Evolutionary conservation across 2,797 vertebrate genomes (phyloP), one percentile per base, ranked within the genome.

Genomic region (Apogon hyalosoma): DNA sequence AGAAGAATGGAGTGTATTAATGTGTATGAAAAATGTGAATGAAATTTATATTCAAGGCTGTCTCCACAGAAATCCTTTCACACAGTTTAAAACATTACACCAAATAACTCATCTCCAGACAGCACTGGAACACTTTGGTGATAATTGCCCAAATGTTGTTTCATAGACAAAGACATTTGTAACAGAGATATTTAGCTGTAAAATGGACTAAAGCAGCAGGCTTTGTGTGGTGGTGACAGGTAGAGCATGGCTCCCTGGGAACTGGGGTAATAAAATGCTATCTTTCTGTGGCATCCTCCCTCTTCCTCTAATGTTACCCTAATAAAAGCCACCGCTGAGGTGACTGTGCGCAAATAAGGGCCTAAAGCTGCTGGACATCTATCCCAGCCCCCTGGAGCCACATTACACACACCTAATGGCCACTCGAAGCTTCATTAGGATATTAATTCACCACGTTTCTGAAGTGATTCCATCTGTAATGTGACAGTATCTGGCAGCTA

Each of bases 391-490:
- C 96, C 96, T 92, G 94, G 96, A 96, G 96, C 94, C 94, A 95
- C 95, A 97, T 98, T 97, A 97, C 95, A 93, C 95, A 92, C 94
- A 94, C 93, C 95, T 97, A 98, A 98, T 98, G 94, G 95, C 94
- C 93, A 94, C 94, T 95, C 92, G 77, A 86, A 91, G 95, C 96
- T 96, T 96, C 96, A 97, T 98, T 98, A 97, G 95, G 96, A 94
- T 97, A 98, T 99, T 97, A 96, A 98, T 98, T 98, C 96, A 95
- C 93, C 90, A 90, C 90, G 92, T 96, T 96, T 97, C 94, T 94
- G 90, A 96, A 96, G 95, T 95, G 94, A 96, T 95, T 97, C 96
- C 94, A 96, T 97, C 96, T 92, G 90, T 97, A 95, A 96, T 94
- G 94, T 96, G 96, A 97, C 95, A 95, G 94, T 94, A 91, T 90